Evolutionary conservation across 2,888 invertebrate genomes (phyloP), one percentile per base, ranked within the genome.

Genomic region (Slavum lentiscoides): DNA sequence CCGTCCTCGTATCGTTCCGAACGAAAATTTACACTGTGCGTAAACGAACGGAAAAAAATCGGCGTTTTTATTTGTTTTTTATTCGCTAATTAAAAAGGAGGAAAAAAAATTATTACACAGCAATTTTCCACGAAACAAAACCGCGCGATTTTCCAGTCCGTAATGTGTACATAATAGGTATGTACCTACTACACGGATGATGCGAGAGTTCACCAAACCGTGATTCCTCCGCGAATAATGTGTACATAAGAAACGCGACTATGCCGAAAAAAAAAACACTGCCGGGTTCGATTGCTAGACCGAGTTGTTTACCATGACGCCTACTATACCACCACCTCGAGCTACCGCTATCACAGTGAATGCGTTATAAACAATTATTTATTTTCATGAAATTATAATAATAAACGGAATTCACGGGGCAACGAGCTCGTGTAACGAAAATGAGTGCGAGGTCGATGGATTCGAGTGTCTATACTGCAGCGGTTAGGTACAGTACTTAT

Each of bases 151-250:
- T 55, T 55, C 55, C 55, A 55, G 19, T 55, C 55, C 19, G 55
- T 19, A 4, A 13, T 49, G 49, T 49, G 19, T 19, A 55, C 55
- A 55, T 17, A 55, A 55, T 55, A 17, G 19, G 19, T 55, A 11
- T 49, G 49, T 11, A 19, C 17, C 2, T 55, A 55, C 30, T 17
- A 55, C 6, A 55, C 15, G 19, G 59, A 64, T 58, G 76, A 69
- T 66, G 66, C 39, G 77, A 80, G 70, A 70, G 77, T 80, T 69
- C 77, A 80, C 4, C 77, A 72, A 80, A 80, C 69, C 77, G 70
- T 80, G 70, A 80, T 70, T 80, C 77, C 77, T 70, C 4, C 43
- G 58, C 49, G 11, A 11, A 49, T 13, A 58, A 67, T 58, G 21
- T 39, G 15, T 15, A 49, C 11, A 49, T 43, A 49, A 75, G 58